Conservation (phyloP, 2,797 vertebrate species). For the Phrynocephalus guinanensis region DNA sequence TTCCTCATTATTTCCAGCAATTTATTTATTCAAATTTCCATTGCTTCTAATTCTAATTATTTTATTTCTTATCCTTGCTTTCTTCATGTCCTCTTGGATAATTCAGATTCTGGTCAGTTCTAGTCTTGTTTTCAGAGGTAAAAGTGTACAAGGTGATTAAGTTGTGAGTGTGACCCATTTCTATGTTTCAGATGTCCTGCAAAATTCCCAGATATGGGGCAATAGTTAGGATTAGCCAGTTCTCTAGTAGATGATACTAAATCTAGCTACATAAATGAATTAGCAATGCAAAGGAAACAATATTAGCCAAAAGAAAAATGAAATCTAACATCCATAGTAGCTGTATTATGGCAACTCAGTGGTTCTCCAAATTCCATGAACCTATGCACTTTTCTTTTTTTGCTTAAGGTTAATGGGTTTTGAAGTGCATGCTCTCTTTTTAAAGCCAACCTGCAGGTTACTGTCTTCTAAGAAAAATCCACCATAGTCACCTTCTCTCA, state of each 20-base stretch:
- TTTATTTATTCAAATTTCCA: no score
- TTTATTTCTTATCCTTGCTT: conserved; percentile 9
- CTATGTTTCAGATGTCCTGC: neutral
- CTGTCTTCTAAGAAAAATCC: neutral
- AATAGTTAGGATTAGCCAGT: neutral
- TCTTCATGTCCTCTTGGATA: neutral
- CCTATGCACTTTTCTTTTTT: neutral
- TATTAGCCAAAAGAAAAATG: neutral
- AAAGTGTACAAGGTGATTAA: neutral
- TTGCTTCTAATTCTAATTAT: no score
- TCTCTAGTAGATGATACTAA: neutral
- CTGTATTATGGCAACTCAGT: neutral
- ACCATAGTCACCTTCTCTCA: neutral
- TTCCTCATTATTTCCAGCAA: neutral
- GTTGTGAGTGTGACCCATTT: neutral
- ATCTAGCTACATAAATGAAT: neutral
- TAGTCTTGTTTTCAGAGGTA: neutral
- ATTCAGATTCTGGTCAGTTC: neutral
- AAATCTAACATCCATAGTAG: neutral
- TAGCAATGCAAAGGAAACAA: neutral
- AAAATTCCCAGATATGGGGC: neutral
- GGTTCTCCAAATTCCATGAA: neutral
- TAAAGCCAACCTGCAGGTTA: neutral
- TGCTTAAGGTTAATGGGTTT: neutral
- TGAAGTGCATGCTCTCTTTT: neutral